Percentiles rank a stretch among this genome's conserved stretches.
Conservation (phyloP, 1,140 invertebrate species). For the Sarcophaga bullata region DNA sequence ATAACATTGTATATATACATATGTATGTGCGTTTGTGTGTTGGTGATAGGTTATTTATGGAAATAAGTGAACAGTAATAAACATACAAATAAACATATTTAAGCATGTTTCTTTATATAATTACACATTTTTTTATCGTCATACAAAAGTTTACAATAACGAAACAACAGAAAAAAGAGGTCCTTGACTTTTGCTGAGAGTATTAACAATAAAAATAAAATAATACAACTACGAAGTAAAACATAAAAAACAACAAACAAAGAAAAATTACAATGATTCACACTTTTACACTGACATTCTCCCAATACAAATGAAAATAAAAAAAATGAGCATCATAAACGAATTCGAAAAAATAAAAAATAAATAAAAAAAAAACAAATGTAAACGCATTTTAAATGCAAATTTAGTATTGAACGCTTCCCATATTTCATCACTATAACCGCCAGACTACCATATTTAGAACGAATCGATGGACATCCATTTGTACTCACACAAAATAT, state of each 20-base stretch:
- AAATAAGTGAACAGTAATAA: not conserved
- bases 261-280: conserved; percentile 17
- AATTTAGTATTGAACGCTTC: no score
- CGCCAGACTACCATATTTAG: no score
- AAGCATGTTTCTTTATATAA: not conserved
- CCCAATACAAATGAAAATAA: not conserved
- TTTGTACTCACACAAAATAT: no score
- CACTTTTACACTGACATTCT: not conserved
- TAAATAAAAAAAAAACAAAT: no score
- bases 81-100: not conserved
- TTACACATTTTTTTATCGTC: conserved; percentile 16
- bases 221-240: conserved; percentile 3
- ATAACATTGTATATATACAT: not conserved
- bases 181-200: conserved; percentile 35
- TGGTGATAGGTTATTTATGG: no score
- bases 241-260: conserved; percentile 12
- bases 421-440: no score
- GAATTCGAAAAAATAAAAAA: not conserved
- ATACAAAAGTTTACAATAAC: not conserved
- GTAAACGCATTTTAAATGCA: no score
- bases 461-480: no score
- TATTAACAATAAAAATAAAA: conserved; percentile 22
- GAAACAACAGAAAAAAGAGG: not conserved
- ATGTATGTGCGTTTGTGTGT: not conserved
- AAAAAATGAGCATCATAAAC: not conserved